Evolutionary conservation across 2,888 invertebrate species (phyloP).

Genomic region (Subacronicta megacephala): DNA sequence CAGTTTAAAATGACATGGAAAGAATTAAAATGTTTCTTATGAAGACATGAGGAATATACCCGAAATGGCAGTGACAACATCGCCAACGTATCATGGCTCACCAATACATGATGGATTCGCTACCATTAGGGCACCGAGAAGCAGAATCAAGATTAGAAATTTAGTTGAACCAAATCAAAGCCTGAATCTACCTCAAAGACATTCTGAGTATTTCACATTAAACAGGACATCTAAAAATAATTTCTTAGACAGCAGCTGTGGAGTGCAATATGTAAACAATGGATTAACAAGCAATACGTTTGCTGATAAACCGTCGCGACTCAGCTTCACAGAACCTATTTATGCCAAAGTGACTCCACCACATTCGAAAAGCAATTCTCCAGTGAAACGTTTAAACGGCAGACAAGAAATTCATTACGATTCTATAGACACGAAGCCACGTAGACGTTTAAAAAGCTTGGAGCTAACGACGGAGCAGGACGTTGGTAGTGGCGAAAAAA

Average conservation of each 20-base stretch:
- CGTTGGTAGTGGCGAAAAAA: constrained; percentile 74
- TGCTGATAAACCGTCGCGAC: constrained; percentile 73
- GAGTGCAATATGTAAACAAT: constrained; percentile 78
- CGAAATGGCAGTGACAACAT: constrained; percentile 83
- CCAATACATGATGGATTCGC: constrained; percentile 96
- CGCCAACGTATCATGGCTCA: constrained; percentile 83
- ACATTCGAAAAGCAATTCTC: constrained; percentile 78
- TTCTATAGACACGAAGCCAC: constrained; percentile 86
- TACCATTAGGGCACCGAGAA: constrained; percentile 92
- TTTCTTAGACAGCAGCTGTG: constrained; percentile 80
- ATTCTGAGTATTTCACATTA: constrained; percentile 87
- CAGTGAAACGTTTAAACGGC: constrained; percentile 74
- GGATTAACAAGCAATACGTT: constrained; percentile 61
- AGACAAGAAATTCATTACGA: constrained; percentile 83
- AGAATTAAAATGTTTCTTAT: constrained; percentile 37
- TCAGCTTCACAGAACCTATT: constrained; percentile 85
- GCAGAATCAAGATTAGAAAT: constrained; percentile 85
- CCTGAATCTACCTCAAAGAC: constrained; percentile 84
- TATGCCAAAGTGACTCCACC: constrained; percentile 86
- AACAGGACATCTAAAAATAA: constrained; percentile 82
- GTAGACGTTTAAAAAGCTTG: constrained; percentile 83
- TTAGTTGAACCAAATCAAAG: constrained; percentile 82
- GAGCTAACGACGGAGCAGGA: constrained; percentile 77
- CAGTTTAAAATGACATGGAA: constrained; percentile 26
- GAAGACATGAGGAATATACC: constrained; percentile 56